Percentiles rank a stretch among this genome's conserved stretches.
These are phyloP conservation scores for Falco biarmicus DNA, from an alignment of 2,797 vertebrate genomes.

Conservation along the genomic window DNA sequence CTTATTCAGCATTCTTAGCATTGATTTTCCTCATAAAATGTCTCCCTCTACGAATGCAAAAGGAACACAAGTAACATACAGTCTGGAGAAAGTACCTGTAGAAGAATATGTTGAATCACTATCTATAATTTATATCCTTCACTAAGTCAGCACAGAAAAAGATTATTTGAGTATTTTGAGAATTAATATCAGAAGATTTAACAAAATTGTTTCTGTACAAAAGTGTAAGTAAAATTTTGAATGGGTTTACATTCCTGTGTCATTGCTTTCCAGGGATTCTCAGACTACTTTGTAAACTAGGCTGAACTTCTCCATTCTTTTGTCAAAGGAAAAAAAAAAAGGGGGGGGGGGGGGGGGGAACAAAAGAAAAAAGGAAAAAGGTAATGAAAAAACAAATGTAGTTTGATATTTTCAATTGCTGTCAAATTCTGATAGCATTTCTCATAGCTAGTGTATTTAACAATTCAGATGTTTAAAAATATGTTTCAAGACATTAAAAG, in stretches of 20 bases:
- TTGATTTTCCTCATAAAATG: background rate
- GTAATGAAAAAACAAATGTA: background rate
- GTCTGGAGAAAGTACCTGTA: background rate
- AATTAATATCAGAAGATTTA: slow-evolving; percentile 22
- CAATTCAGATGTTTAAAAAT: background rate
- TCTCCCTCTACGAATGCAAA: background rate
- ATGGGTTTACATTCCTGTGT: background rate
- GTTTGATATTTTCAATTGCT: background rate
- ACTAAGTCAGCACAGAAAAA: background rate
- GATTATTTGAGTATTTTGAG: background rate
- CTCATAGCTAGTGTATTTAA: background rate
- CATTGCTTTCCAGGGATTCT: background rate
- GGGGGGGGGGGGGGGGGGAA: too few species aligned
- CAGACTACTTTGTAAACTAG: background rate
- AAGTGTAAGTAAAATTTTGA: background rate
- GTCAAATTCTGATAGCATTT: background rate
- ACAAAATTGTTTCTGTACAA: background rate
- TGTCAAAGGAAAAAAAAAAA: background rate
- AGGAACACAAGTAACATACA: background rate
- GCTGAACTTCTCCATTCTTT: background rate
- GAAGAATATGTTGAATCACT: background rate
- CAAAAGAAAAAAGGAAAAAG: background rate
- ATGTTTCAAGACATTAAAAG: background rate
- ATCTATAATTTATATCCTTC: background rate
- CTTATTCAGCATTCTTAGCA: background rate